Evolutionary conservation across 2,888 invertebrate species (phyloP), one percentile per base, ranked within the genome.

Genomic region (Chironomus tentans): DNA sequence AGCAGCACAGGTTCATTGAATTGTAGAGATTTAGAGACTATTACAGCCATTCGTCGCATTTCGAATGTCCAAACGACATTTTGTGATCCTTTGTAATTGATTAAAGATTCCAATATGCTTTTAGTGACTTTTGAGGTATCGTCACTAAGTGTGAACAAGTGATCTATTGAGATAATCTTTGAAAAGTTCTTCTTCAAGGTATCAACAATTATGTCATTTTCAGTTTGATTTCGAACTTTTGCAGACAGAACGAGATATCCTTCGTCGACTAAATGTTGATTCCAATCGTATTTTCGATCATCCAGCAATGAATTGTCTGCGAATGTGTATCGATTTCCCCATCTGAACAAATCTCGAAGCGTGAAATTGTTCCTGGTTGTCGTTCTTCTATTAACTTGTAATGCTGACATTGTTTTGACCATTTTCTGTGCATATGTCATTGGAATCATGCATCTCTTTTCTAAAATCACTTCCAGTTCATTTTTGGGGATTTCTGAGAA

Each of bases 51-150:
- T 80, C 91, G 86, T 73, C 95, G 87, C 92, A 98, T 93, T 80
- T 93, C 94, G 79, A 88, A 90, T 0, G 99, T 99, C 96, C 98
- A 97, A 0, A 98, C 97, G 21, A 99, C 88, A 81, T 96, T 93
- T 4, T 87, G 85, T 5, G 85, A 80, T 6, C 86, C 80, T 71
- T 86, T 82, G 76, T 87, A 86, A 75, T 86, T 87, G 1, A 88
- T 80, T n/a, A 94, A 86, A 73, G 86, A 85, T 78, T 91, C 87
- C 21, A 95, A 84, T 78, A 94, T 90, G 3, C 85, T 81, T 80
- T 86, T 89, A 0, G 95, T 94, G 0, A 95, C 94, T 0, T 88
- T 82, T 0, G 97, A 96, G 0, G 93, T 92, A 7, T 85, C 82
- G 4, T 87, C 85, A 75, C 88, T 86, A 0, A 91, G 84, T 62